Conservation (phyloP, 2,888 invertebrate genomes). For the Colostygia pectinataria region DNA sequence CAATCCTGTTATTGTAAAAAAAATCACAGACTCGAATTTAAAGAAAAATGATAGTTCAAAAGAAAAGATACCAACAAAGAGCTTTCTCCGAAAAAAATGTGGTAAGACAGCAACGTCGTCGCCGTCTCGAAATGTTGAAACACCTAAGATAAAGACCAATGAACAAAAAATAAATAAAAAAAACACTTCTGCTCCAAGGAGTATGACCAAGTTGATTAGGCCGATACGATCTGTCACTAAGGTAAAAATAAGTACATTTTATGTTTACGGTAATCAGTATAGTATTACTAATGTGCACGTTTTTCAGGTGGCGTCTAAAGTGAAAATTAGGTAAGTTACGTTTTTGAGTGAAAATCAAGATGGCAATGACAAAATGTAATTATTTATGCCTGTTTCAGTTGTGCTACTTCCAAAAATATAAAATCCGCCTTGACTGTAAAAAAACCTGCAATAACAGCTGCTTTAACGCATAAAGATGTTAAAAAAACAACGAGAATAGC, state of each 20-base stretch:
- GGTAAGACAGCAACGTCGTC: background rate
- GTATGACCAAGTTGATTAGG: constrained; percentile 10
- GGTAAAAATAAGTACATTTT: constrained; percentile 35
- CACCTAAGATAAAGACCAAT: background rate
- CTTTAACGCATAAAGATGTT: constrained; percentile 36
- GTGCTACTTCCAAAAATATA: constrained; percentile 40
- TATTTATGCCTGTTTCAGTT: constrained; percentile 42
- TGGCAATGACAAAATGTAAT: constrained; percentile 18
- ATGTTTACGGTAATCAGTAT: background rate
- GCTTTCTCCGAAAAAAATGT: no score
- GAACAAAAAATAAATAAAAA: background rate
- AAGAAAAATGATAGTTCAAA: constrained; percentile 39
- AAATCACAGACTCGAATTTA: constrained; percentile 30
- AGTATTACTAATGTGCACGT: background rate
- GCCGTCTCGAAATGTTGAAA: background rate
- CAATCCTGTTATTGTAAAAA: constrained; percentile 36
- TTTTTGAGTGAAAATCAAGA: constrained; percentile 17
- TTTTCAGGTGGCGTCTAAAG: constrained; percentile 57
- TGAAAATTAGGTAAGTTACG: constrained; percentile 46
- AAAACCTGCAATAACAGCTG: constrained; percentile 34
- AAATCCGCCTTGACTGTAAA: constrained; percentile 41
- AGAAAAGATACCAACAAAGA: constrained; percentile 15
- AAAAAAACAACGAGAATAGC: constrained; percentile 20
- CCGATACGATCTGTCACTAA: constrained; percentile 37
- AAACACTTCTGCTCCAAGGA: background rate